These are phyloP conservation scores for Rhombomys opimus DNA, from an alignment of 2,113 vertebrate genomes.

Conservation along the genomic window DNA sequence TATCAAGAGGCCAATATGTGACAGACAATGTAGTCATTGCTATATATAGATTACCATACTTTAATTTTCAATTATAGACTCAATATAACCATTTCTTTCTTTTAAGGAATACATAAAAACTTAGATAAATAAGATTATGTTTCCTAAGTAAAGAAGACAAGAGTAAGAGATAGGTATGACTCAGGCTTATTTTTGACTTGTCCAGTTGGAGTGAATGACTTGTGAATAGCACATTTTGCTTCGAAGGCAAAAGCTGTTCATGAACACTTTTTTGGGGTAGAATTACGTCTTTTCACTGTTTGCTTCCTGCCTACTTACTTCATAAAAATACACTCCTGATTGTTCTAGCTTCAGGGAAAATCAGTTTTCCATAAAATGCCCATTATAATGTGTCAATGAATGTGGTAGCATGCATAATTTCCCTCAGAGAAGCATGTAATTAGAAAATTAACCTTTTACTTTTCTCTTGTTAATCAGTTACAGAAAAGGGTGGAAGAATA, in stretches of 20 bases:
- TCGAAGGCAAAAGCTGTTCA: slow-evolving; percentile 33
- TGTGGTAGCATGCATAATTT: slow-evolving; percentile 82
- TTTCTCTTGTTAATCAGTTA: slow-evolving; percentile 82
- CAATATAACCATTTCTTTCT: slow-evolving; percentile 1
- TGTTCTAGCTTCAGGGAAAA: slow-evolving; percentile 77
- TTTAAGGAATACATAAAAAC: background rate
- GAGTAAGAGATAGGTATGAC: background rate
- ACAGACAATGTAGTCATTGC: background rate
- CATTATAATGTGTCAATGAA: slow-evolving; percentile 81
- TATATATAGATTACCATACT: background rate
- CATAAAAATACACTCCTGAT: slow-evolving; percentile 78
- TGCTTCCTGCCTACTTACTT: slow-evolving; percentile 65
- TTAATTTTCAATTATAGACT: background rate
- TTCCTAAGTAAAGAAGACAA: background rate
- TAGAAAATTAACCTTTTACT: slow-evolving; percentile 88
- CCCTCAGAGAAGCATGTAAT: slow-evolving; percentile 80
- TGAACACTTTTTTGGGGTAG: slow-evolving; percentile 20
- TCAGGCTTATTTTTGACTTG: background rate
- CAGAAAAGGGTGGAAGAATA: slow-evolving; percentile 79
- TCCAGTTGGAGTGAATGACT: background rate
- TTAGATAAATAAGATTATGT: background rate
- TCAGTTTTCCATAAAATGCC: slow-evolving; percentile 74
- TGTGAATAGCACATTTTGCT: background rate
- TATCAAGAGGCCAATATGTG: background rate
- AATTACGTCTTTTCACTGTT: slow-evolving; percentile 41